phyloP scores from a whole-genome alignment of 2,888 invertebrate species.

The Octonoba sinensis region DNA sequence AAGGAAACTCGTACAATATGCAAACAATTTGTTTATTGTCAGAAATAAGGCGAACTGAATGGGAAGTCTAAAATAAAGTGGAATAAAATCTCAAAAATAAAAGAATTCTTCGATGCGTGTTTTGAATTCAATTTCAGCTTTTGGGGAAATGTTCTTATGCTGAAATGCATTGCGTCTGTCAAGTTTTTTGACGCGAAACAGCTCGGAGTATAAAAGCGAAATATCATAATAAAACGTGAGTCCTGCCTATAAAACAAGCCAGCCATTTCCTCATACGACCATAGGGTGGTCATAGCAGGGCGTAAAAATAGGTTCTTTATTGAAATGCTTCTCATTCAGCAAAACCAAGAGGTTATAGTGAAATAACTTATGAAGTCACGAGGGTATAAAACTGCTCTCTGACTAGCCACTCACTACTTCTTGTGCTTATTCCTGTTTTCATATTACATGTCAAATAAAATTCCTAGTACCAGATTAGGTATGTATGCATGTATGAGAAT shows the following conservation, averaged over 20 bases:
- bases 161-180: slow-evolving; percentile 57
- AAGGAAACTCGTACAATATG: slow-evolving; percentile 22
- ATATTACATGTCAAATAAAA: too few species aligned
- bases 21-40: slow-evolving; percentile 62
- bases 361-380: slow-evolving; percentile 37
- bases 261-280: slow-evolving; percentile 44
- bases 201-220: slow-evolving; percentile 59
- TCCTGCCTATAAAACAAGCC: slow-evolving; percentile 58
- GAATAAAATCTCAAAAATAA: slow-evolving; percentile 55
- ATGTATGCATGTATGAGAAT: too few species aligned
- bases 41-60: slow-evolving; percentile 54
- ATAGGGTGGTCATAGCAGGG: slow-evolving; percentile 50
- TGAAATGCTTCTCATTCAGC: slow-evolving; percentile 54
- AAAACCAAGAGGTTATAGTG: slow-evolving; percentile 40
- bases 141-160: slow-evolving; percentile 46
- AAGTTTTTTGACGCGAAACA: slow-evolving; percentile 61
- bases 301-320: slow-evolving; percentile 59
- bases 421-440: too few species aligned
- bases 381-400: slow-evolving; percentile 39
- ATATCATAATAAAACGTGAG: slow-evolving; percentile 62
- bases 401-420: not conserved
- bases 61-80: slow-evolving; percentile 40
- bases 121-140: slow-evolving; percentile 53
- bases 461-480: too few species aligned
- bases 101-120: slow-evolving; percentile 45